Percentiles rank a stretch among this genome's conserved stretches.
These are phyloP conservation scores for Drosophila ochracea DNA, from an alignment of 2,888 invertebrate genomes.

Conservation along the genomic window DNA sequence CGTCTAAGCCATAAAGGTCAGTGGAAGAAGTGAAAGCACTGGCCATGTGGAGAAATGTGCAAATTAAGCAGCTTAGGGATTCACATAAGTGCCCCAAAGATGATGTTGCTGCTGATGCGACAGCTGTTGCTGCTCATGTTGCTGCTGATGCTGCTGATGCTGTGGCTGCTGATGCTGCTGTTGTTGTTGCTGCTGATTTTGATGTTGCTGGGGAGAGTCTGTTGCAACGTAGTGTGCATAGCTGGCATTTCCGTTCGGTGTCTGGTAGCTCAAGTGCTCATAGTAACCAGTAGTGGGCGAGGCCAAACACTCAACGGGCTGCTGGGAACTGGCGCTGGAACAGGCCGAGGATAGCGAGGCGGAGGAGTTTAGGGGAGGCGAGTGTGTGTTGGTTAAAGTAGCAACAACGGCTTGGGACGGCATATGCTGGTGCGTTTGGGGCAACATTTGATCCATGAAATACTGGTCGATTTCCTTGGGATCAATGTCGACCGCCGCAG, in stretches of 20 bases:
- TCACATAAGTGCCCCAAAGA: conserved; percentile 83
- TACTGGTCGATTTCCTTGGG: conserved; percentile 85
- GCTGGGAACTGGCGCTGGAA: conserved; percentile 72
- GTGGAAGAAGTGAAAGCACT: conserved; percentile 2
- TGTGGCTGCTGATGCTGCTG: conserved; percentile 17
- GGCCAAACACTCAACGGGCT: conserved; percentile 58
- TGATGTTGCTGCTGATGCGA: conserved; percentile 71
- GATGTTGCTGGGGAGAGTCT: conserved; percentile 63
- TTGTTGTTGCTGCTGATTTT: conserved; percentile 50
- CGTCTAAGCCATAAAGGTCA: conserved; percentile 55
- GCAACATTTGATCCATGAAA: conserved; percentile 84
- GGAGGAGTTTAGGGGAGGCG: conserved; percentile 72
- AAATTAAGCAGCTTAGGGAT: conserved; percentile 80
- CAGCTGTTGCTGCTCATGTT: conserved; percentile 58
- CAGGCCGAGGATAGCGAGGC: conserved; percentile 75
- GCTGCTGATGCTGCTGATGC: conserved; percentile 46
- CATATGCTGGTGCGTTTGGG: conserved; percentile 71
- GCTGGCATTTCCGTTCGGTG: conserved; percentile 13
- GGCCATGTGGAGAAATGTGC: conserved; percentile 54
- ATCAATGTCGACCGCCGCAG: conserved; percentile 77
- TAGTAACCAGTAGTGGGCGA: conserved; percentile 61
- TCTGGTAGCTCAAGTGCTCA: conserved; percentile 60
- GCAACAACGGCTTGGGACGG: conserved; percentile 1
- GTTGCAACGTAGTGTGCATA: conserved; percentile 40
- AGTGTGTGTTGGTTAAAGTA: conserved; percentile 39